A percentile compares a stretch with the other conserved stretches of the same genome.
These are phyloP conservation scores for Eonycteris spelaea DNA, from an alignment of 2,113 vertebrate genomes.

Conservation along the genomic window DNA sequence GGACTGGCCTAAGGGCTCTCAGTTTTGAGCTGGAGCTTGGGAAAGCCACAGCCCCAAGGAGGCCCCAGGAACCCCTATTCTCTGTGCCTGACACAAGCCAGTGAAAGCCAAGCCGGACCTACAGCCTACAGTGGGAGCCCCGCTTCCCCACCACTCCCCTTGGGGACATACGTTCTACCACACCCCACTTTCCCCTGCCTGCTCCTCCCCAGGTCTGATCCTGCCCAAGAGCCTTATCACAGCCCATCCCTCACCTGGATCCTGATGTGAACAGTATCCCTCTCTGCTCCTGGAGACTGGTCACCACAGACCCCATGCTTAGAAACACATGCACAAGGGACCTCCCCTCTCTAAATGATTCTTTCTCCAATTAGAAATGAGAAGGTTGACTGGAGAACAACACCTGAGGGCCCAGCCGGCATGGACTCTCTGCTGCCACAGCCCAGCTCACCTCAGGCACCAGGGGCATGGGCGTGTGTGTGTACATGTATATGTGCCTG, in stretches of 20 bases:
- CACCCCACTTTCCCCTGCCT: neutral
- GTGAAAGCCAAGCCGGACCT: neutral
- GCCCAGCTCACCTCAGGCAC: neutral
- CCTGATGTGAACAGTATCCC: neutral
- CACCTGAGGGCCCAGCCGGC: too few relatives aligned
- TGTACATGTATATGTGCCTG: accelerated
- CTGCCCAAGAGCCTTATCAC: neutral
- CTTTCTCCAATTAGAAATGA: neutral
- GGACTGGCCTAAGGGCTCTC: neutral
- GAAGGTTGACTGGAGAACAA: neutral
- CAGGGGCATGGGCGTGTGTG: neutral
- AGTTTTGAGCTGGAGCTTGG: neutral
- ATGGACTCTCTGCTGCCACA: neutral
- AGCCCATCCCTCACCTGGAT: neutral
- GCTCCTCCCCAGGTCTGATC: neutral
- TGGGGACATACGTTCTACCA: neutral
- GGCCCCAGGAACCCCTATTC: neutral
- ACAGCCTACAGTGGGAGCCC: too few relatives aligned
- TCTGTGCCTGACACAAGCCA: neutral
- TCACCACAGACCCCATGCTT: too few relatives aligned
- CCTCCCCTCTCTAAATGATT: neutral
- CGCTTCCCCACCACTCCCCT: neutral
- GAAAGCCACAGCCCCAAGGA: neutral
- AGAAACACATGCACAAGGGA: neutral
- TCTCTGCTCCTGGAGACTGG: neutral